phyloP scores from a whole-genome alignment of 2,113 vertebrate genomes.

The Anoura caudifer region DNA sequence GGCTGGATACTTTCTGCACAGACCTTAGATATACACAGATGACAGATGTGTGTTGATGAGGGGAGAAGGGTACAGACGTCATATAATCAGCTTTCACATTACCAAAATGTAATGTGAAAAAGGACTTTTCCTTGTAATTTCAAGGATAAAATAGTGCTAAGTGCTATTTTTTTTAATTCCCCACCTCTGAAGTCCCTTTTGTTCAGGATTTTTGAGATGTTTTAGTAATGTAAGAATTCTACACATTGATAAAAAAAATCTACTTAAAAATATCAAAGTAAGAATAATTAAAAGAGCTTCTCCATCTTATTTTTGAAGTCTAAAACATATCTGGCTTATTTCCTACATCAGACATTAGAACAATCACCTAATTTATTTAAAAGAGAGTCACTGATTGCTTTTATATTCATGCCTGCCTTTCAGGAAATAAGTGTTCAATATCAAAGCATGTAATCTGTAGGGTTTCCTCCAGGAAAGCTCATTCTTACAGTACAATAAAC shows the following conservation, averaged over 20 bases:
- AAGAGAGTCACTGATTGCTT: background rate
- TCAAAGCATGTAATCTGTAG: slow-evolving; percentile 1
- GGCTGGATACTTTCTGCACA: too few species aligned
- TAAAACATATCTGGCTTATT: background rate
- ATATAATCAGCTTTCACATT: too few species aligned
- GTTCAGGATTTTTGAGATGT: background rate
- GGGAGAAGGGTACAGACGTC: too few species aligned
- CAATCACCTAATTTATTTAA: background rate
- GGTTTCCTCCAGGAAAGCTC: slow-evolving; percentile 54
- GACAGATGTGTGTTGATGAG: background rate
- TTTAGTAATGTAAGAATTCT: background rate
- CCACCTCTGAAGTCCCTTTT: background rate
- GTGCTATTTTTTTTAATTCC: background rate
- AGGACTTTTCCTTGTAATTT: background rate
- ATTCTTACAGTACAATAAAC: slow-evolving; percentile 17
- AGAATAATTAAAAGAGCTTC: background rate
- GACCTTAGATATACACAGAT: background rate
- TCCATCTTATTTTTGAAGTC: background rate
- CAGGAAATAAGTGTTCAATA: slow-evolving; percentile 29
- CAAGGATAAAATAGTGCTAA: background rate
- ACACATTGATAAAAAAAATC: background rate
- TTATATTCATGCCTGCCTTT: background rate
- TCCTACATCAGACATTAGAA: slow-evolving; percentile 14
- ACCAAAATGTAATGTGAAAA: background rate
- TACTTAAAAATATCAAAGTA: background rate